A percentile compares a stretch with the other conserved stretches of the same genome.
Evolutionary conservation across 2,888 invertebrate genomes (phyloP).

Genomic region (Callimorpha dominula): DNA sequence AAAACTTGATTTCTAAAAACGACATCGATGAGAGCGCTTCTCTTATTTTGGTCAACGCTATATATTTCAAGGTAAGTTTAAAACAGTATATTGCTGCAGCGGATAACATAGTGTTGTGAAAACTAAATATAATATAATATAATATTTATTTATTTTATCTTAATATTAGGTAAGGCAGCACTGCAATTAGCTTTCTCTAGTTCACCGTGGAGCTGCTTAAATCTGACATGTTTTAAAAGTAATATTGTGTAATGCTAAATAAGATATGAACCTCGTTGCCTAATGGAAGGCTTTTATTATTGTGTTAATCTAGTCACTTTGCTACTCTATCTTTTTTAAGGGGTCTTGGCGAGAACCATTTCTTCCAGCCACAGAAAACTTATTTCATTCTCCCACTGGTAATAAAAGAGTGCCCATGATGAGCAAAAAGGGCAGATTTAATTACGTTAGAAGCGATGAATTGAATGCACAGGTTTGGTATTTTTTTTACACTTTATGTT

Average conservation of each 20-base stretch:
- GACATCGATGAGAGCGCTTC: constrained; percentile 83
- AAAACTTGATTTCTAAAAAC: constrained; percentile 86
- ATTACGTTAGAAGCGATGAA: constrained; percentile 2
- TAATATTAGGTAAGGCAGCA: constrained; percentile 69
- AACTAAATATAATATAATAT: no score
- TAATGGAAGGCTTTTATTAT: no score
- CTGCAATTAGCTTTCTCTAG: constrained; percentile 72
- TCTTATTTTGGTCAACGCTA: constrained; percentile 91
- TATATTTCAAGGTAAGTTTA: constrained; percentile 61
- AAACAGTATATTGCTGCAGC: neutral
- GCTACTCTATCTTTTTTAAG: neutral
- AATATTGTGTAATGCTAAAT: no score
- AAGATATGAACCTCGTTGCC: no score
- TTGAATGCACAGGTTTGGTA: constrained; percentile 19
- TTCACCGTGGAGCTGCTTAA: constrained; percentile 69
- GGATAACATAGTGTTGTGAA: neutral
- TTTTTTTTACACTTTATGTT: neutral
- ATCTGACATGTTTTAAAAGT: constrained; percentile 26
- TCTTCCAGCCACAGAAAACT: neutral
- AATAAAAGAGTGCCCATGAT: constrained; percentile 1
- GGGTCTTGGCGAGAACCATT: constrained; percentile 13
- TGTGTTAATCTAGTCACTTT: neutral
- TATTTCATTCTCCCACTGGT: constrained; percentile 5
- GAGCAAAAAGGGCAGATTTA: neutral
- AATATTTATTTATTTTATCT: constrained; percentile 52